These are phyloP conservation scores for Microcebus tavaratra DNA, from an alignment of 2,113 vertebrate species.

Conservation along the genomic window DNA sequence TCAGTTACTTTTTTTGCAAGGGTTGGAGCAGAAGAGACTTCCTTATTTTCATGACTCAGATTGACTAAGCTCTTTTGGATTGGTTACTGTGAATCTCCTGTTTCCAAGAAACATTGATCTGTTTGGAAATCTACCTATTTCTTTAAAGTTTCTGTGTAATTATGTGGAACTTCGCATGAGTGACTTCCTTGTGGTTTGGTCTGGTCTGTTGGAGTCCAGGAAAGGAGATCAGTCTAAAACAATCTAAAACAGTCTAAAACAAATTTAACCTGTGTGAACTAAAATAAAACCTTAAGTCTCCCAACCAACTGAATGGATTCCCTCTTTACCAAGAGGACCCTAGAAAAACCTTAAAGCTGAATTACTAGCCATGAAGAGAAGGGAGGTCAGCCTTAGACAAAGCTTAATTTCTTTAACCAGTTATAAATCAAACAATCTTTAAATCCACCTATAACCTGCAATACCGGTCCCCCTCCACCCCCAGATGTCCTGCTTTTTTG, in stretches of 20 bases:
- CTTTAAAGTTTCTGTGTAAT: neutral
- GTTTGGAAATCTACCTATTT: neutral
- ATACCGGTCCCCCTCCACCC: too few species aligned
- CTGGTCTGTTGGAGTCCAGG: neutral
- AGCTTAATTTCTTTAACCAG: too few species aligned
- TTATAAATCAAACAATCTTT: too few species aligned
- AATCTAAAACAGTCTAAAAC: neutral
- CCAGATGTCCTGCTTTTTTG: too few species aligned
- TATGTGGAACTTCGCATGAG: neutral
- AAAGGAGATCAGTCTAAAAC: neutral
- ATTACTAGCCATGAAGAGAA: too few species aligned
- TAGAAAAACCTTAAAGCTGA: too few species aligned
- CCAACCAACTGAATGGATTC: too few species aligned
- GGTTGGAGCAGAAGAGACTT: neutral
- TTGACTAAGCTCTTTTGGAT: neutral
- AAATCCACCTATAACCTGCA: too few species aligned
- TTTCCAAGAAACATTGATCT: neutral
- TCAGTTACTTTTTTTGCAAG: neutral
- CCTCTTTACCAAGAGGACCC: too few species aligned
- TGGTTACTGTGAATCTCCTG: neutral
- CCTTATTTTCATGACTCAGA: neutral
- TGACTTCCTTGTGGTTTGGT: neutral
- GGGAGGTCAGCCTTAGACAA: too few species aligned
- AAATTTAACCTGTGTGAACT: neutral
- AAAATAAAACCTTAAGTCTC: too few species aligned